Evolutionary conservation across 2,888 invertebrate species (phyloP), one percentile per base, ranked within the genome.

Genomic region (Chaetogeoica ovagalla): DNA sequence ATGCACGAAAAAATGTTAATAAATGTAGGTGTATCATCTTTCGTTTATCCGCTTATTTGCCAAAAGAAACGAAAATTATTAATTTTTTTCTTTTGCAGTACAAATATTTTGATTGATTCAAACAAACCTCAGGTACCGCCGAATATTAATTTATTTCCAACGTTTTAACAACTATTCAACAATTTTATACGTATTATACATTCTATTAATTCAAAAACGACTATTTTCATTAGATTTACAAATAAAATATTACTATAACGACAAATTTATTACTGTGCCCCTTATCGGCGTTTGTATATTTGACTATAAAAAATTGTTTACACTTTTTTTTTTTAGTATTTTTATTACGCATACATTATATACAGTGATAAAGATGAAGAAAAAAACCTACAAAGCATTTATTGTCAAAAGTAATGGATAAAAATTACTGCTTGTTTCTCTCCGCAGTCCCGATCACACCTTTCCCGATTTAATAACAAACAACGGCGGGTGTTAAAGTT

Each of bases 401-500:
- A 73, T 73, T 73, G 73, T 62, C 73, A 73, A 73, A 62, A 73
- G 30, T 62, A 73, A 62, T 62, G 30, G 30, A 62, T 62, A 73
- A 73, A 73, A 73, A 62, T 73, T 62, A 73, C 62, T 62, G 62
- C 48, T 62, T 52, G 62, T 30, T 62, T 62, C 48, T 73, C 48
- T 52, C 62, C 57, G 37, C 73, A n/a, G 30, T 52, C 37, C 62
- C 73, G 8, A 73, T 63, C 48, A 30, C 62, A 30, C 73, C n/a
- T 52, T n/a, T 30, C 7, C 48, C 19, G 15, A n/a, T 73, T 62
- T 73, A 62, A 72, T 72, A 60, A 72, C 43, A 59, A 73, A 73
- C 62, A 30, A 73, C 73, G 73, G 48, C 73, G 73, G 48, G 62
- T 52, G 73, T 73, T 73, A 62, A 62, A 73, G 62, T 73, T 62